Evolutionary conservation across 2,888 invertebrate genomes (phyloP).

Genomic region (Quadroppia sp.): DNA sequence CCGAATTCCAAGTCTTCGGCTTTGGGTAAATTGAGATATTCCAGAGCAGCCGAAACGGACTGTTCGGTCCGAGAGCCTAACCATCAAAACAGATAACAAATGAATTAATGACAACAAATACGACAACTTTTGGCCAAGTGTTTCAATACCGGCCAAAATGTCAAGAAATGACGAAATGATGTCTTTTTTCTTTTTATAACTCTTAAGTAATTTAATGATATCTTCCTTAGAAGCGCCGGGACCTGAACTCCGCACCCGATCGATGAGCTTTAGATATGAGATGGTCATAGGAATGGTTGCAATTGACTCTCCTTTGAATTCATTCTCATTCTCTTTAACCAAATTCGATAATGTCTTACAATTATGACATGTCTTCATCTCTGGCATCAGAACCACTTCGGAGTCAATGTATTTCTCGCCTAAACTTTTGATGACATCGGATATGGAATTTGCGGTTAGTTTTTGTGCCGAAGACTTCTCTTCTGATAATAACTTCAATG

Average conservation of each 20-base stretch:
- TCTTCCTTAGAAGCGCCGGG: slow-evolving; percentile 58
- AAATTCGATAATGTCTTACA: slow-evolving; percentile 30
- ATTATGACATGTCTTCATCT: slow-evolving; percentile 40
- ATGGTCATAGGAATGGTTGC: slow-evolving; percentile 57
- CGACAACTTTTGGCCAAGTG: slow-evolving; percentile 22
- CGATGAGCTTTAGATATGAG: slow-evolving; percentile 63
- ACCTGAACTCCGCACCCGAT: slow-evolving; percentile 58
- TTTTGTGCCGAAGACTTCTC: slow-evolving; percentile 16
- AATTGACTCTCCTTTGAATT: slow-evolving; percentile 31
- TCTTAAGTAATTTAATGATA: slow-evolving; percentile 60
- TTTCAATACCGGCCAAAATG: slow-evolving; percentile 29
- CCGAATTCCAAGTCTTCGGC: slow-evolving; percentile 52
- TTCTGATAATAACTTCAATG: slow-evolving; percentile 30
- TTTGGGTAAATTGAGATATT: slow-evolving; percentile 57
- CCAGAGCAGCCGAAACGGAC: slow-evolving; percentile 66
- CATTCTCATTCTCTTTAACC: slow-evolving; percentile 29
- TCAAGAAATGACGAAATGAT: slow-evolving; percentile 8
- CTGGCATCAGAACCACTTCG: neutral
- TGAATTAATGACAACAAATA: neutral
- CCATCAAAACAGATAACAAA: neutral
- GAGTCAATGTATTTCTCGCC: slow-evolving; percentile 36
- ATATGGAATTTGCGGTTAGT: neutral
- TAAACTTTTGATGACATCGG: neutral
- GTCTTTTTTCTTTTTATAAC: slow-evolving; percentile 53
- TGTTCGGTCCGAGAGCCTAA: slow-evolving; percentile 56